These are phyloP conservation scores for Tetragonisca angustula DNA, from an alignment of 2,888 invertebrate species.

Conservation along the genomic window DNA sequence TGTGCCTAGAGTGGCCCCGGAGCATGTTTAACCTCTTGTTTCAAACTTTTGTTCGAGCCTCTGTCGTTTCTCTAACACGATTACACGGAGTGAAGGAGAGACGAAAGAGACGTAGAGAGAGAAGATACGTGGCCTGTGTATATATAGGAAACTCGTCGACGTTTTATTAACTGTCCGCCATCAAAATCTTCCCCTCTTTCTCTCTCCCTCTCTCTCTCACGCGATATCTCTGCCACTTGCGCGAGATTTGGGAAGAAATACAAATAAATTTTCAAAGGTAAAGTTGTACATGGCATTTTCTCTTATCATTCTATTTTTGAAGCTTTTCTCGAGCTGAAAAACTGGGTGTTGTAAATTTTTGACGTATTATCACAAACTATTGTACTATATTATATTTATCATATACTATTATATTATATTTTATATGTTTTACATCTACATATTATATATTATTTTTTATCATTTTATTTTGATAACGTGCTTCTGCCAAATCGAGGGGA, in stretches of 20 bases:
- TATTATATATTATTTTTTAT: too few relatives aligned
- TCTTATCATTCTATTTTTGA: not conserved
- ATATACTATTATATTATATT: too few relatives aligned
- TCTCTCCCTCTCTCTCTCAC: too few relatives aligned
- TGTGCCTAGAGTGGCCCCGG: slow-evolving; percentile 20
- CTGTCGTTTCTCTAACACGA: slow-evolving; percentile 18
- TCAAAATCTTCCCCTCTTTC: not conserved
- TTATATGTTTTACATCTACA: too few relatives aligned
- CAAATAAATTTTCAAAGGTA: not conserved
- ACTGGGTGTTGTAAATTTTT: not conserved
- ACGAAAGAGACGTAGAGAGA: not conserved
- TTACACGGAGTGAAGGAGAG: slow-evolving; percentile 3
- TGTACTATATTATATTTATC: too few relatives aligned
- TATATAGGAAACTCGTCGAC: not conserved
- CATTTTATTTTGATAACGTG: too few relatives aligned
- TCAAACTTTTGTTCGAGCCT: slow-evolving; percentile 25
- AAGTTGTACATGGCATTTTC: not conserved
- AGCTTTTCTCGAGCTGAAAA: not conserved
- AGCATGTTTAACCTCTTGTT: slow-evolving; percentile 26
- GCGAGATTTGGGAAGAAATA: not conserved
- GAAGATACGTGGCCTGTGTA: not conserved
- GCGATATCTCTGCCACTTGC: not conserved
- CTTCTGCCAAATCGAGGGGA: too few relatives aligned
- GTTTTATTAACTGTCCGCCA: slow-evolving; percentile 22
- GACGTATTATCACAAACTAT: too few relatives aligned